Evolutionary conservation across 2,113 vertebrate species (phyloP), one percentile per base, ranked within the genome.

Genomic region (Tretioscincus oriximinensis): DNA sequence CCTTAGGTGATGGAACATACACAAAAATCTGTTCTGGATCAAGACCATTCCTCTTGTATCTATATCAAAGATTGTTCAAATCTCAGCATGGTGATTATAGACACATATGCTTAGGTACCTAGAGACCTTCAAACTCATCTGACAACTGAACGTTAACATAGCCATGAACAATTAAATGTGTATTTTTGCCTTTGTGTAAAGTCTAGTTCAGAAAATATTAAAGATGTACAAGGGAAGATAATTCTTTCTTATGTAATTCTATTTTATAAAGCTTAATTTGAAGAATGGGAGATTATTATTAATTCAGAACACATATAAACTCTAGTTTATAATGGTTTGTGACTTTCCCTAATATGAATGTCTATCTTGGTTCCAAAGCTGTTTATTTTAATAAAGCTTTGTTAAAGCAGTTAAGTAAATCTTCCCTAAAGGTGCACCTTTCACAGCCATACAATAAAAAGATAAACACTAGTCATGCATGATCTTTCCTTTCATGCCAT

Each of bases 361-460:
- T 61, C 65, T 64, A 70, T 84, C 54, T 90, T 86, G 81, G 89
- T 61, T 90, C 41, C 21, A 80, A 4, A 54, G 69, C 14, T 88
- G 80, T 87, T 92, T 93, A 85, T 91, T 93, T 87, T 85, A 89
- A 85, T 89, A 90, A 91, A 90, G 87, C 78, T 64, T 85, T 69
- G 31, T 24, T 90, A 90, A 58, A 92, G 81, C 84, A 89, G 84
- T 88, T 89, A 89, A 90, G 89, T 61, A 76, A 71, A 87, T n/a
- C 47, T 78, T 87, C 84, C 81, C 82, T 92, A 28, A 90, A 90
- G 82, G 76, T 86, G 73, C 60, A 90, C 83, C 89, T 86, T 90
- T 88, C 87, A 84, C 85, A 45, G 29, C 80, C 83, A 87, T 89
- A 91, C 73, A 92, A 87, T 91, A 86, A 58, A 90, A 92, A 93